Percentiles rank a stretch among this genome's conserved stretches.
phyloP scores from a whole-genome alignment of 1,140 invertebrate genomes.

The Drosophila orosa region DNA sequence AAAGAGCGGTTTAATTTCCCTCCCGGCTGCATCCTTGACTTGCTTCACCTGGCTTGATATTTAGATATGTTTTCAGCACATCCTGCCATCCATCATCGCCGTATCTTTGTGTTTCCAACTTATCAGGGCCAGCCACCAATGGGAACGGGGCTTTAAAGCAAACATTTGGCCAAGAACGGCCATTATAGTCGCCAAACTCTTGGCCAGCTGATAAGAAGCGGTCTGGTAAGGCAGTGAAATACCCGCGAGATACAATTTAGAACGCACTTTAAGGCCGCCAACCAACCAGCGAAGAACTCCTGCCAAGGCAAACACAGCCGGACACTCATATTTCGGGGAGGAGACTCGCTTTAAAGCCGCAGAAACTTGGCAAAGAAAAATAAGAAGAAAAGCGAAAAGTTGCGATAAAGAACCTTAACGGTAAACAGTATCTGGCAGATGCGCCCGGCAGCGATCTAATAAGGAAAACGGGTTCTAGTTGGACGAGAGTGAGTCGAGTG shows the following conservation, averaged over 20 bases:
- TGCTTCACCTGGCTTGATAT: background rate
- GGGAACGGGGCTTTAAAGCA: conserved; percentile 32
- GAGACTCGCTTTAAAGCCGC: conserved; percentile 68
- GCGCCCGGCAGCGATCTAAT: conserved; percentile 62
- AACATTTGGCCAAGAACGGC: conserved; percentile 39
- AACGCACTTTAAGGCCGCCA: conserved; percentile 64
- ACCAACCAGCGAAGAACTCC: conserved; percentile 57
- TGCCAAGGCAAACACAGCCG: conserved; percentile 15
- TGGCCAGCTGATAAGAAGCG: conserved; percentile 35
- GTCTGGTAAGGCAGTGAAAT: conserved; percentile 30
- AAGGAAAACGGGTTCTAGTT: conserved; percentile 70
- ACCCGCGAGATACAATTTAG: conserved; percentile 26
- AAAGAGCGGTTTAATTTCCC: background rate
- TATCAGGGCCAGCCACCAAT: conserved; percentile 36
- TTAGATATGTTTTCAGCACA: background rate
- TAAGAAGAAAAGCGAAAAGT: conserved; percentile 24
- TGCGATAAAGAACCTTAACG: conserved; percentile 66
- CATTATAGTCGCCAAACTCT: conserved; percentile 28
- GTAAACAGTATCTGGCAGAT: conserved; percentile 71
- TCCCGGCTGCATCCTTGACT: background rate
- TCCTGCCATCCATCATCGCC: conserved; percentile 20
- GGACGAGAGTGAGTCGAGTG: conserved; percentile 46
- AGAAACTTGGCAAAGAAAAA: conserved; percentile 27
- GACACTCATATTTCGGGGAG: conserved; percentile 46
- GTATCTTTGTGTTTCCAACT: conserved; percentile 11